These are phyloP conservation scores for Tiliacea aurago DNA, from an alignment of 2,888 invertebrate species.

Conservation along the genomic window DNA sequence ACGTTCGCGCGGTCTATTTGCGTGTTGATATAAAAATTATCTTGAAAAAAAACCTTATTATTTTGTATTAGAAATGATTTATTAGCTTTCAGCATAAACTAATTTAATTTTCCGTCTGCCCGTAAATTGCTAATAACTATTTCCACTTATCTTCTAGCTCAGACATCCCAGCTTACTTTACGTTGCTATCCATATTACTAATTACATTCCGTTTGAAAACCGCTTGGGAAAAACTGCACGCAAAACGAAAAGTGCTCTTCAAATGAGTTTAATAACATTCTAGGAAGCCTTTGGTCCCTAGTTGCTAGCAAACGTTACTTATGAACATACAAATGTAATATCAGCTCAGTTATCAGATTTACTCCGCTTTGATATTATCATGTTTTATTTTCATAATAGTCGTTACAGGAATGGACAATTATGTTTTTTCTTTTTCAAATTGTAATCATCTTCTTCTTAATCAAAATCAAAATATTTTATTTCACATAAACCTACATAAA, in stretches of 20 bases:
- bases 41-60: not conserved
- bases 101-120: slow-evolving; percentile 42
- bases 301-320: not conserved
- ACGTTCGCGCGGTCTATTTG: not conserved
- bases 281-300: slow-evolving; percentile 20
- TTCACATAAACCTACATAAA: too few relatives aligned
- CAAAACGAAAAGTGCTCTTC: slow-evolving; percentile 30
- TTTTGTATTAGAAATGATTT: slow-evolving; percentile 35
- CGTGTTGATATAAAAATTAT: not conserved
- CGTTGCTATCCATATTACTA: slow-evolving; percentile 40
- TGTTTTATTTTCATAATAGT: not conserved
- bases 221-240: slow-evolving; percentile 47
- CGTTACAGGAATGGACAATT: too few relatives aligned
- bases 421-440: not conserved
- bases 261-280: slow-evolving; percentile 36
- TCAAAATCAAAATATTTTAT: too few relatives aligned
- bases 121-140: slow-evolving; percentile 50
- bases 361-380: too few relatives aligned
- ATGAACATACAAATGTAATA: slow-evolving; percentile 16
- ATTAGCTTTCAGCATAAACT: slow-evolving; percentile 38
- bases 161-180: slow-evolving; percentile 36
- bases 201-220: slow-evolving; percentile 49
- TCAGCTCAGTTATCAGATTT: not conserved
- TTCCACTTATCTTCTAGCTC: slow-evolving; percentile 52
- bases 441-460: too few relatives aligned